Conservation (phyloP, 2,113 vertebrate genomes). For the Chrysemys picta region DNA sequence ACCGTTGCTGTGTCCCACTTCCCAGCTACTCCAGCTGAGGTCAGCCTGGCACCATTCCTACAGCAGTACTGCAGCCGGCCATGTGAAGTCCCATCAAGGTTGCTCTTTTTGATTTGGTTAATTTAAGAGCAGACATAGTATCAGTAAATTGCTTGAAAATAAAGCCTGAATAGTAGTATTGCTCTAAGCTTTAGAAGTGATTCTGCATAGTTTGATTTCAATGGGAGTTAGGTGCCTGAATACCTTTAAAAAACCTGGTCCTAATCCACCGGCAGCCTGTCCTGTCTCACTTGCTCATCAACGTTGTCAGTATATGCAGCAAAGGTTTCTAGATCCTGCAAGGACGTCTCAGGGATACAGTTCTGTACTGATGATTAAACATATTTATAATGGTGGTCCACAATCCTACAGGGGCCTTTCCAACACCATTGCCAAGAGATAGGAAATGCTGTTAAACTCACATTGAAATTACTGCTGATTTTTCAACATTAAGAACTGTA, state of each 20-base stretch:
- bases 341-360: neutral
- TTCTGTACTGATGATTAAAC: fast-evolving
- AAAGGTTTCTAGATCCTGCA: neutral
- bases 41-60: neutral
- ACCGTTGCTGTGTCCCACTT: fast-evolving
- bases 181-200: neutral
- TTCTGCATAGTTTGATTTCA: neutral
- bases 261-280: neutral
- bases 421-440: neutral
- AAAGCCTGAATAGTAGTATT: neutral
- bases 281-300: neutral
- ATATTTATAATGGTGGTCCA: neutral
- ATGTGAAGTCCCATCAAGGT: neutral
- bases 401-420: fast-evolving
- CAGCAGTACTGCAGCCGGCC: neutral
- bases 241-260: neutral
- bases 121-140: neutral
- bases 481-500: neutral
- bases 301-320: fast-evolving
- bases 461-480: neutral
- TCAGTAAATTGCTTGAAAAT: neutral
- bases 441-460: neutral
- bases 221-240: neutral
- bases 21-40: neutral
- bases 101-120: neutral